phyloP scores from a whole-genome alignment of 2,113 vertebrate genomes.

The Tichodroma muraria region DNA sequence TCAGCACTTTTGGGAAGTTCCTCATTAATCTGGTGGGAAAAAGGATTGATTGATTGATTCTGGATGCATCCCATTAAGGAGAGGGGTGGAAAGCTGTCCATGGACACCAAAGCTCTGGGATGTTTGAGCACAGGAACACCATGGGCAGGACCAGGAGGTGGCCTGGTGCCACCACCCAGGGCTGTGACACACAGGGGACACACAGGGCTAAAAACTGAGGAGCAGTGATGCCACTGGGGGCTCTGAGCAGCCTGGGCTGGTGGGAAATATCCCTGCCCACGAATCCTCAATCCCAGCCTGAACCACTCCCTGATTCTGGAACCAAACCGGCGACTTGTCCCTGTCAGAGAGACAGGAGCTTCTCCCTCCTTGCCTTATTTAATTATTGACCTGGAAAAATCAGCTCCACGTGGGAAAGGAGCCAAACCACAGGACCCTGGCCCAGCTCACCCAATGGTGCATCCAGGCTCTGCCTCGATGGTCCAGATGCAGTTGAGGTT shows the following conservation, averaged over 20 bases:
- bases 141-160: not conserved
- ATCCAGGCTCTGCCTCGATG: slow-evolving; percentile 89
- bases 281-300: not conserved
- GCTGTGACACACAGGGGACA: not conserved
- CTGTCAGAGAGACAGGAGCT: not conserved
- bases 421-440: not conserved
- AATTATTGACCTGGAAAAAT: not conserved
- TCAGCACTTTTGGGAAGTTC: not conserved
- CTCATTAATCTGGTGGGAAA: not conserved
- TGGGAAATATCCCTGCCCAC: not conserved
- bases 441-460: slow-evolving; percentile 89
- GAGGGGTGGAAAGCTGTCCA: not conserved
- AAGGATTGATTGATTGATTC: not conserved
- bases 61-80: not conserved
- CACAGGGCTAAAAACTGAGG: not conserved
- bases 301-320: not conserved
- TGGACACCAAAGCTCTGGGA: not conserved
- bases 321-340: not conserved
- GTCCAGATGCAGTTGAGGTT: slow-evolving; percentile 96
- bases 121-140: not conserved
- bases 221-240: not conserved
- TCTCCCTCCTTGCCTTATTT: not conserved
- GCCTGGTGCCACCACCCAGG: not conserved
- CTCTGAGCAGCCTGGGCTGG: not conserved
- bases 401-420: not conserved